Base-by-base conservation (phyloP, 2,113 vertebrate genomes). In the Aptenodytes patagonicus region DNA sequence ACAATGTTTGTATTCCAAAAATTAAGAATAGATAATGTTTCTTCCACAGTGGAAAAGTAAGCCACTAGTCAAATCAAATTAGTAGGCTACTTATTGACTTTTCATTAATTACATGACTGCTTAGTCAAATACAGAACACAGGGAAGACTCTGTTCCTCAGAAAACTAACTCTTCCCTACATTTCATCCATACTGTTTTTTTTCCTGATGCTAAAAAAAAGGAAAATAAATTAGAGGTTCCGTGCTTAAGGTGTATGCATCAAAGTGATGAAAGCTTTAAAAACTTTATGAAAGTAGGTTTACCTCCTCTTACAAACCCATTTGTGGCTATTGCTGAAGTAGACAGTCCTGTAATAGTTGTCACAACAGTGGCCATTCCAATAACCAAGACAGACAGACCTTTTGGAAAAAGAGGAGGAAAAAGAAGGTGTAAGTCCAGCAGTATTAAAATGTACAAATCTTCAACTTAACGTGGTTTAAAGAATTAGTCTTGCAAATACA, bases 271-370 rank as follows among this genome's bases (percentile, higher is more conserved):
- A 87, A 80, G 24, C 13, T 70, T 55, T 18, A 49, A 90, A 66
- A 76, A 38, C 8, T 54, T 57, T 9, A 89, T 8, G 19, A 47
- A 93, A 91, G 51, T 15, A 70, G 17, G 25, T 80, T 98, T 99
- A 99, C 99, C 99, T 99, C 99, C 99, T 98, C 99, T 98, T 60
- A 99, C 99, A 96, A 99, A 99, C 21, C 99, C 99, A 83, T 99
- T 99, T 91, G 99, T 99, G 28, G 99, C 99, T 93, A 99, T 99
- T 72, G 99, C 99, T 66, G 99, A 99, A 17, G 99, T 99, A 83
- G 99, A 99, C 68, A 99, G 96, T 96, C 99, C 99, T 16, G 99
- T 99, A 96, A 99, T 99, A 73, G 99, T 99, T 12, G 99, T 99
- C 94, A 99, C 99, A 44, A 99, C 98, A 17, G 99, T 99, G 13